Evolutionary conservation across 1,140 invertebrate genomes (phyloP).

Genomic region (Pogonomyrmex barbatus): DNA sequence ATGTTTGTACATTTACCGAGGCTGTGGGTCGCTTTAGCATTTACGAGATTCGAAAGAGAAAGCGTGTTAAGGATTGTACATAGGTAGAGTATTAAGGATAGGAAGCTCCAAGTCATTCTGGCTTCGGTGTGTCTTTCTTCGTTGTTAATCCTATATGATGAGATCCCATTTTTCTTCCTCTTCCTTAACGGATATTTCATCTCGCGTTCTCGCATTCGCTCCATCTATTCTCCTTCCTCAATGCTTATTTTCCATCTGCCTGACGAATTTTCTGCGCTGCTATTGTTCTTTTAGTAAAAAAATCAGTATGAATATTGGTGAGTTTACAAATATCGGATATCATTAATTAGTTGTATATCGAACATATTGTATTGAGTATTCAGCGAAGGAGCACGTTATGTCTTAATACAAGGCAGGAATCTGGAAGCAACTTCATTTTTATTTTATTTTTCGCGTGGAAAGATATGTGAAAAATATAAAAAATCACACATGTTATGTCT

Average conservation of each 20-base stretch:
- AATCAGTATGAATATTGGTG: conserved; percentile 3
- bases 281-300: neutral
- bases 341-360: neutral
- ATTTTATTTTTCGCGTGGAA: neutral
- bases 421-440: conserved; percentile 19
- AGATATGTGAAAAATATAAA: neutral
- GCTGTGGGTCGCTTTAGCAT: conserved; percentile 82
- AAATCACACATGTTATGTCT: neutral
- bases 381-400: neutral
- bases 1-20: conserved; percentile 77
- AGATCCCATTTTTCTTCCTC: neutral
- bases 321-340: conserved; percentile 1
- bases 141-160: conserved; percentile 45
- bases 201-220: neutral
- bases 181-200: conserved; percentile 8
- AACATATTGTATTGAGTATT: conserved; percentile 13
- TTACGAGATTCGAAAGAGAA: conserved; percentile 69
- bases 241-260: conserved; percentile 25
- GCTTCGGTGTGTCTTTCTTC: conserved; percentile 73
- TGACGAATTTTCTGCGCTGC: neutral
- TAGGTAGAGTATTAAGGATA: conserved; percentile 68
- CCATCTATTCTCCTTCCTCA: conserved; percentile 13
- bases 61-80: conserved; percentile 38
- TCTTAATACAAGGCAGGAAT: neutral
- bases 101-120: conserved; percentile 57